phyloP scores from a whole-genome alignment of 35 echinoderm and acorn worm genomes.

The Ptychodera flava region DNA sequence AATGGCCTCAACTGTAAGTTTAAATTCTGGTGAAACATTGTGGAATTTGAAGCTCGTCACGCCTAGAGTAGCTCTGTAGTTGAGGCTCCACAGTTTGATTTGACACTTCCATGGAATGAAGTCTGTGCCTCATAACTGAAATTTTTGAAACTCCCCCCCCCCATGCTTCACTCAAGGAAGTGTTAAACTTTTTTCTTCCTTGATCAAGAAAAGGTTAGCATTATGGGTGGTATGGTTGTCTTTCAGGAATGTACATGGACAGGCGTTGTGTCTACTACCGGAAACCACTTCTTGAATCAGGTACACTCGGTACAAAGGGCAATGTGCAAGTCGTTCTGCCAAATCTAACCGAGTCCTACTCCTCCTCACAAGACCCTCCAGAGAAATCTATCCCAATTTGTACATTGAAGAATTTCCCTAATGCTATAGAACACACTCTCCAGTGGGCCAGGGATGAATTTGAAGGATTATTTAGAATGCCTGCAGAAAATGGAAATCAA shows the following conservation, averaged over 20 bases:
- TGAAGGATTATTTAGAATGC: conserved; percentile 95
- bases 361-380: conserved; percentile 95
- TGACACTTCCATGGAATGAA: no score
- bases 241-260: conserved; percentile 99
- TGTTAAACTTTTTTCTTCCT: not conserved
- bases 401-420: conserved; percentile 98
- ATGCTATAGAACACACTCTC: conserved; percentile 98
- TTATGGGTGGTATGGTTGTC: no score
- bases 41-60: no score
- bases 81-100: no score
- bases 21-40: no score
- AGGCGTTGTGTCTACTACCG: conserved; percentile 94
- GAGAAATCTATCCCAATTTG: conserved; percentile 99
- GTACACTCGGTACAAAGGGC: conserved; percentile 94
- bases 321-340: conserved; percentile 98
- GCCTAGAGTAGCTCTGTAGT: no score
- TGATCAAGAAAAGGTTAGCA: no score
- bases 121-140: no score
- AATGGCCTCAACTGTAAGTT: no score
- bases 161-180: no score
- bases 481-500: conserved; percentile 73
- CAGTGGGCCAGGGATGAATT: conserved; percentile 97
- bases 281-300: conserved; percentile 88
- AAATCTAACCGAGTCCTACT: conserved; percentile 90
- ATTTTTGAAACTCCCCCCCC: no score